These are phyloP conservation scores for Patiria miniata DNA, from an alignment of 35 echinoderm and acorn worm species.

Conservation along the genomic window DNA sequence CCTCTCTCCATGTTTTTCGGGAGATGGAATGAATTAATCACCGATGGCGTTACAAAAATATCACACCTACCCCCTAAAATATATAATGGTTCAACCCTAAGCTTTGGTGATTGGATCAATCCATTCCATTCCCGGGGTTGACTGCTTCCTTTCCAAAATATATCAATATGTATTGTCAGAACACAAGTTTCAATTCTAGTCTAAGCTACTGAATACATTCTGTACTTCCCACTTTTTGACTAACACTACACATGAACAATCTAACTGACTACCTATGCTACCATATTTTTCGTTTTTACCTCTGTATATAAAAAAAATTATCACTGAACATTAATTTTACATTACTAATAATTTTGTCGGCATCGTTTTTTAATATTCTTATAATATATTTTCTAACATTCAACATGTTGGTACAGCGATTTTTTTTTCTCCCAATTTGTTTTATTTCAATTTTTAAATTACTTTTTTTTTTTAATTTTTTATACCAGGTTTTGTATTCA, in stretches of 20 bases:
- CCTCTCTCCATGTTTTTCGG: background rate
- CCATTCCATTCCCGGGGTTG: background rate
- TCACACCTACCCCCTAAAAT: slow-evolving; percentile 13
- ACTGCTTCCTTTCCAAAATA: background rate
- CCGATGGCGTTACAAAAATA: slow-evolving; percentile 3
- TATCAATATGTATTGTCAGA: background rate
- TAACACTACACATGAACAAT: background rate
- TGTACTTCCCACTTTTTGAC: background rate
- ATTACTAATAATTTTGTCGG: background rate
- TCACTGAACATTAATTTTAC: background rate
- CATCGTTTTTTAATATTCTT: background rate
- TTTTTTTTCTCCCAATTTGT: background rate
- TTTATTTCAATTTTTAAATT: background rate
- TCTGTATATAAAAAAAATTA: slow-evolving; percentile 1
- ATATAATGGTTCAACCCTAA: background rate
- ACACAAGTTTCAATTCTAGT: slow-evolving; percentile 11
- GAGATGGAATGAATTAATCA: slow-evolving; percentile 11
- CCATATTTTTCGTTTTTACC: background rate
- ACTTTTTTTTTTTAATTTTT: too few relatives aligned
- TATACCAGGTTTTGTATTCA: too few relatives aligned
- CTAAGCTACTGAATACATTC: slow-evolving; percentile 14
- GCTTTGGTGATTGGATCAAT: background rate
- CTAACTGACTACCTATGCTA: background rate
- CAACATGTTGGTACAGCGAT: background rate
- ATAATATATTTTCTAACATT: slow-evolving; percentile 4